Evolutionary conservation across 2,888 invertebrate genomes (phyloP).

Genomic region (Phengaris arion): DNA sequence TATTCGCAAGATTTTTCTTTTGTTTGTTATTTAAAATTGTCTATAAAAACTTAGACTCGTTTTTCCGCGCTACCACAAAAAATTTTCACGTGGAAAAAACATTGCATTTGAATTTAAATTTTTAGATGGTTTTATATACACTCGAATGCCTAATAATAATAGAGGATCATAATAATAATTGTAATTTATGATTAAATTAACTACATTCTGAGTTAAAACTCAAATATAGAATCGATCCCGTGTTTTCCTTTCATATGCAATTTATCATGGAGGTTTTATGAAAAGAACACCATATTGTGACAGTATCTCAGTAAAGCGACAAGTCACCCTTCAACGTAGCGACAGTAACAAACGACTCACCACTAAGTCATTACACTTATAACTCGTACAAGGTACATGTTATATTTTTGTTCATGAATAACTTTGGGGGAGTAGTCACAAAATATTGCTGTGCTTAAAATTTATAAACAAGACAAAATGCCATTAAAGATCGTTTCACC

Average conservation of each 20-base stretch:
- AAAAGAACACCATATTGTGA: constrained; percentile 41
- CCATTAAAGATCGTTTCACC: background rate
- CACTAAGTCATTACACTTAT: constrained; percentile 26
- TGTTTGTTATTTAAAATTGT: constrained; percentile 1
- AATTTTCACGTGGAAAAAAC: background rate
- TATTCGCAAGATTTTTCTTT: background rate
- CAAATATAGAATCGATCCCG: constrained; percentile 30
- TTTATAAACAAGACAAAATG: constrained; percentile 9
- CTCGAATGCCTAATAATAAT: background rate
- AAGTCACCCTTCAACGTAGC: constrained; percentile 53
- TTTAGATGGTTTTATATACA: background rate
- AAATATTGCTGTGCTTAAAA: constrained; percentile 15
- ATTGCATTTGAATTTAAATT: background rate
- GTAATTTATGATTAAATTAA: background rate
- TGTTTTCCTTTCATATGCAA: constrained; percentile 39
- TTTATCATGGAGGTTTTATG: constrained; percentile 44
- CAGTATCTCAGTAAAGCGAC: constrained; percentile 43
- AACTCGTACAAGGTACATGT: constrained; percentile 43
- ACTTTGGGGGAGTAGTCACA: constrained; percentile 4
- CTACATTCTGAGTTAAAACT: background rate
- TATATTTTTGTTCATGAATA: constrained; percentile 30
- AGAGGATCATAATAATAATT: background rate
- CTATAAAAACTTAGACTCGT: background rate
- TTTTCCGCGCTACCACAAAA: background rate
- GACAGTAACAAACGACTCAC: constrained; percentile 46